Evolutionary conservation across 2,113 vertebrate genomes (phyloP).

Genomic region (Dolichallabes microphthalmus): DNA sequence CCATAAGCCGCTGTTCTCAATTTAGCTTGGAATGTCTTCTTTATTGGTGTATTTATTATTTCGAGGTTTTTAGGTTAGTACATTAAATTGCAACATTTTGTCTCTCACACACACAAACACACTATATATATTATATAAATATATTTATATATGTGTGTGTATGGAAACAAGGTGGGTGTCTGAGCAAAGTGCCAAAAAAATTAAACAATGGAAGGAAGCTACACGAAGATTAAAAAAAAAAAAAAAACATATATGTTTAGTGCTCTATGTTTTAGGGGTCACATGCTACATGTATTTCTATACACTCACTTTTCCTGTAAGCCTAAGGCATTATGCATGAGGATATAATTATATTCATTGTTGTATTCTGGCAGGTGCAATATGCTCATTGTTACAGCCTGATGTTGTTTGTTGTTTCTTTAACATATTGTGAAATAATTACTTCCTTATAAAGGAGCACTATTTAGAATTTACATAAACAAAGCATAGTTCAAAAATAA

Average conservation of each 20-base stretch:
- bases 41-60: background rate
- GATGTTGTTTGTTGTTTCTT: background rate
- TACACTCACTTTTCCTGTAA: background rate
- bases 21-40: background rate
- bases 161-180: slow-evolving; percentile 53
- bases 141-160: background rate
- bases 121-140: background rate
- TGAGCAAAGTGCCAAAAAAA: slow-evolving; percentile 35
- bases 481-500: background rate
- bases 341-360: background rate
- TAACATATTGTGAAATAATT: slow-evolving; percentile 4
- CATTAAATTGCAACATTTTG: background rate
- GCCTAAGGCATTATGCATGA: background rate
- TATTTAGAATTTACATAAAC: background rate
- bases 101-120: background rate
- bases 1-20: background rate
- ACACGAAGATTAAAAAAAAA: slow-evolving; percentile 41
- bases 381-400: background rate
- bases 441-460: background rate
- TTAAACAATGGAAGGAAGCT: slow-evolving; percentile 71
- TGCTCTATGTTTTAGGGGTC: slow-evolving; percentile 44
- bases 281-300: slow-evolving; percentile 54
- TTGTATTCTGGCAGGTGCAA: slow-evolving; percentile 7
- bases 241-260: background rate
- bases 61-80: too few species aligned